Conservation (phyloP, 2,113 vertebrate species). For the Myodes glareolus region DNA sequence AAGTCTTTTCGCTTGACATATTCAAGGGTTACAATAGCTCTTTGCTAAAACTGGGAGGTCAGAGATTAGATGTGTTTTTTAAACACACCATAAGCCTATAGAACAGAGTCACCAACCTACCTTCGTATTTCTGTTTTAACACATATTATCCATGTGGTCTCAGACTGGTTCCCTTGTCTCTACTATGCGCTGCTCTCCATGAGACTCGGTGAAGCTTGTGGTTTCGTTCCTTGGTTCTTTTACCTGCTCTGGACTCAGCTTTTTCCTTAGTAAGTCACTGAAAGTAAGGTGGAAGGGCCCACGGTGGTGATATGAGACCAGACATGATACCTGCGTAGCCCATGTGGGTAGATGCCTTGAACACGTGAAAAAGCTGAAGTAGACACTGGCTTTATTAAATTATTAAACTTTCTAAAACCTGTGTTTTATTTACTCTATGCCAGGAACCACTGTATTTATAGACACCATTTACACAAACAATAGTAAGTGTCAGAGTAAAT, state of each 20-base stretch:
- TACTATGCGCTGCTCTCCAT: neutral
- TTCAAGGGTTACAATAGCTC: neutral
- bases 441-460: neutral
- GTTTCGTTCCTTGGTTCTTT: neutral
- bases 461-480: neutral
- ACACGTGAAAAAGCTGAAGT: neutral
- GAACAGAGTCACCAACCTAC: neutral
- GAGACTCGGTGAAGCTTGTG: neutral
- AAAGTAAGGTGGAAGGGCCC: neutral
- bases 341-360: neutral
- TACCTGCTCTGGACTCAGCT: neutral
- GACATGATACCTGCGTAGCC: neutral
- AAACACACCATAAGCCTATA: neutral
- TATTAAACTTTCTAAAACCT: neutral
- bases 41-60: neutral
- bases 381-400: constrained; percentile 22
- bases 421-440: neutral
- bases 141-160: neutral
- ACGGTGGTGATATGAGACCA: neutral
- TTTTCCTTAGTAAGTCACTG: neutral
- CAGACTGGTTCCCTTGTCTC: neutral
- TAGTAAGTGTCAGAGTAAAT: neutral
- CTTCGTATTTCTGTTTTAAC: neutral
- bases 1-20: neutral
- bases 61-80: neutral